Evolutionary conservation across 2,113 vertebrate species (phyloP), one percentile per base, ranked within the genome.

Genomic region (Calidris pugnax): DNA sequence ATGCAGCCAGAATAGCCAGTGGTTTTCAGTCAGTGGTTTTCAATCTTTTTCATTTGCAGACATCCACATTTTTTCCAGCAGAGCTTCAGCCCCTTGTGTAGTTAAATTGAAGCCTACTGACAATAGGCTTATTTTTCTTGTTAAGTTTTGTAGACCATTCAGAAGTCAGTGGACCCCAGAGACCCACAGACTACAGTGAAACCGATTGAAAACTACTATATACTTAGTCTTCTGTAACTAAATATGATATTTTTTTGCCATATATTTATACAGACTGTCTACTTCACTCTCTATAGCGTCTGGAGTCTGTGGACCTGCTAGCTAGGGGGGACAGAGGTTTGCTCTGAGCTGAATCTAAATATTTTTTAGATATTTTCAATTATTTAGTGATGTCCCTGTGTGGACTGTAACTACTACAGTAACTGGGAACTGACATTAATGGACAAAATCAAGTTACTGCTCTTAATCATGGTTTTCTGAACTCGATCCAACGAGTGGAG

Each of bases 71-170:
- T 92, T 92, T 77, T 43, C 20, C 51, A 90, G 80, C 51, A 86
- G 76, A 86, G n/a, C 26, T 90, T 95, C 83, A 93, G 45, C 37
- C 68, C 28, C 60, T 71, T 41, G 51, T 67, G 74, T 21, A 86
- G 83, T 89, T 95, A 86, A 95, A 95, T 39, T 95, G 79, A 84
- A 90, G 60, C 64, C 51, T 84, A 63, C 23, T 89, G 83, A 95
- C 72, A 95, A 84, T 30, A 67, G 41, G n/a, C 59, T 92, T 84
- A 59, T 86, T 95, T 92, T 92, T 89, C 91, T 84, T 90, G n/a
- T 95, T 77, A 81, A 37, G 16, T 93, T 95, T 87, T 86, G 72
- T 84, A 59, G 72, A 74, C 67, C 47, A 30, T 90, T 92, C 68
- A 55, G 86, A 87, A 96, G 66, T 86, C 86, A 71, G 26, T 50